Base-by-base conservation (phyloP, 1,140 invertebrate species). In the Lordiphosa stackelbergi region DNA sequence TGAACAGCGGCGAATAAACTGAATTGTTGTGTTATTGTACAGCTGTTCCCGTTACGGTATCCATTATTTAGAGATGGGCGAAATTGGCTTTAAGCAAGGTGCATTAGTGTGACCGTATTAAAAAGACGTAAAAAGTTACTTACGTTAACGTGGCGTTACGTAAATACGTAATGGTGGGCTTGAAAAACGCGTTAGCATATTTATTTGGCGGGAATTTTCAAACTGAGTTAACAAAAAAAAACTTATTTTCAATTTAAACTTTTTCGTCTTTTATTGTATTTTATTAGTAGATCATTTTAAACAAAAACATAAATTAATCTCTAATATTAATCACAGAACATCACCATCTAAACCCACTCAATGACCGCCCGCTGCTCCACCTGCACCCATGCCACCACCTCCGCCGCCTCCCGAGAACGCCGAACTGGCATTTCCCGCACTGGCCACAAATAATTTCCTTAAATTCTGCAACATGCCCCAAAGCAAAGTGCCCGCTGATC, bases 271-370 rank as follows among this genome's bases (percentile, higher is more conserved):
- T 60, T 56, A 56, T 60, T 60, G 36, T 53, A 60, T 59, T 63
- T 55, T 9, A 73, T 83, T 75, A 79, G 71, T 79, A 64, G 12
- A 7, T 40, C 45, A 41, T 24, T 34, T 41, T n/a, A n/a, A 19
- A 19, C 12, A 12, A 61, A 28, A 37, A 37, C 13, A 54, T 51
- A 28, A 54, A 28, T 16, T 54, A 42, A 58, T 10, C n/a, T 28
- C 47, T 55, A 72, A 59, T 68, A 83, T 81, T 83, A 81, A 81
- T 81, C 75, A 79, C 75, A 79, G 75, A 68, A 61, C 64, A 65
- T 43, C 51, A 24, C 37, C 47, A 13, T 19, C 34, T 8, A 42
- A 35, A 51, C 52, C 41, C 35, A 8, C n/a, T 31, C 6, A 35
- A n/a, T 7, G 24, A 1, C 24, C 61, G 8, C 48, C 19, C 2